Base-by-base conservation (phyloP, 2,113 vertebrate genomes). In the Peromyscus polionotus region DNA sequence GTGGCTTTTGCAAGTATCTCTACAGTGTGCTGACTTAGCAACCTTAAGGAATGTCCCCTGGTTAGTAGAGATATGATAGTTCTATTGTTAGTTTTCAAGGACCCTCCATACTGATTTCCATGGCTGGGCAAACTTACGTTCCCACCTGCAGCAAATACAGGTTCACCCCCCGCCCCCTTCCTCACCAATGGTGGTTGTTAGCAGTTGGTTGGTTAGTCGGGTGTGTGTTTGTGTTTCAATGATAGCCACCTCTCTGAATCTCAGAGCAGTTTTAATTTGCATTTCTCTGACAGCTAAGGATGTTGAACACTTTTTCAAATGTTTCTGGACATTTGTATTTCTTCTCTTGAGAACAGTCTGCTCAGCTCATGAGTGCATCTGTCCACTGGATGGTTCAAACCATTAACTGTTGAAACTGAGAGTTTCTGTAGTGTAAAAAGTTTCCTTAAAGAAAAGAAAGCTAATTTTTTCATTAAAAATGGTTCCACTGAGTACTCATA, bases 391-490 rank as follows among this genome's bases (percentile, higher is more conserved):
- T 54, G 20, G 42, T 75, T 89, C 57, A 95, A 76, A 75, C 75
- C 61, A 48, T 63, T 92, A 51, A 73, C 8, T 42, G 17, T 95
- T 90, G 45, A 93, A 75, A 79, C 42, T 85, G 12, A 88, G 48
- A 39, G 19, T 39, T 91, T 96, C 61, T 96, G 8, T 84, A 13
- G 70, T 70, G 0, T 90, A 24, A 76, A 80, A 94, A n/a, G 65
- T 39, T 84, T 92, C 48, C 73, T 94, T 88, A 95, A 73, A 67
- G 70, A 93, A 91, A 97, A 84, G 36, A 67, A 84, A 93, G 70
- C 68, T 94, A 51, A 88, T 39, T 94, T 96, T 87, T 87, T 57
- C 51, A 77, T 93, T 92, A 72, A 83, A 96, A 42, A 93, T 88
- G 19, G 13, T 94, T 79, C 48, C 89, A 73, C 48, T 90, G 67